Conservation (phyloP, 2,113 vertebrate species). For the Lepus europaeus region DNA sequence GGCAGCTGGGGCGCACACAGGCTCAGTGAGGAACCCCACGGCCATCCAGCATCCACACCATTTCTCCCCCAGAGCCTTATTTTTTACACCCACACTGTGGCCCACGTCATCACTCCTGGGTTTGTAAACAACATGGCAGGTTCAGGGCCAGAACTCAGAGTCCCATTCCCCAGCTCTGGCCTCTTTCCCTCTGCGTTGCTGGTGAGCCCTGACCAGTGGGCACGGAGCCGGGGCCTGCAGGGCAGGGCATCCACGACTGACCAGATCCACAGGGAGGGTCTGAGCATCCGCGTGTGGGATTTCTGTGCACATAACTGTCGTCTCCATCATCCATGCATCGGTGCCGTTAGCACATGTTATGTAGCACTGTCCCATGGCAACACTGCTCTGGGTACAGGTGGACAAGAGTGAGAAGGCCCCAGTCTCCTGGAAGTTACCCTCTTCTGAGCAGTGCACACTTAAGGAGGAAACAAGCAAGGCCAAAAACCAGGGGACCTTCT, state of each 20-base stretch:
- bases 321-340: background rate
- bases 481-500: background rate
- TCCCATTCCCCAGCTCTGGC: background rate
- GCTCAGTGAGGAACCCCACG: background rate
- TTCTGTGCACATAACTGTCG: background rate
- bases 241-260: background rate
- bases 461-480: background rate
- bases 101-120: background rate
- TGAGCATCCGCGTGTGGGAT: background rate
- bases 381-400: background rate
- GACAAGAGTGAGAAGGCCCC: background rate
- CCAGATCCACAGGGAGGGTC: background rate
- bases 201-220: background rate
- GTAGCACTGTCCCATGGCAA: background rate
- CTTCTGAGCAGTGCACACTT: background rate
- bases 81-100: background rate
- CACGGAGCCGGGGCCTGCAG: background rate
- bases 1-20: background rate
- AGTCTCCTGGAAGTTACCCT: background rate
- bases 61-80: background rate
- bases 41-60: rapidly evolving
- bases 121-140: background rate
- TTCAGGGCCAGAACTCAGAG: background rate
- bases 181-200: background rate
- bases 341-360: background rate